These are phyloP conservation scores for Galagoides demidoff DNA, from an alignment of 2,797 vertebrate genomes.

Conservation along the genomic window DNA sequence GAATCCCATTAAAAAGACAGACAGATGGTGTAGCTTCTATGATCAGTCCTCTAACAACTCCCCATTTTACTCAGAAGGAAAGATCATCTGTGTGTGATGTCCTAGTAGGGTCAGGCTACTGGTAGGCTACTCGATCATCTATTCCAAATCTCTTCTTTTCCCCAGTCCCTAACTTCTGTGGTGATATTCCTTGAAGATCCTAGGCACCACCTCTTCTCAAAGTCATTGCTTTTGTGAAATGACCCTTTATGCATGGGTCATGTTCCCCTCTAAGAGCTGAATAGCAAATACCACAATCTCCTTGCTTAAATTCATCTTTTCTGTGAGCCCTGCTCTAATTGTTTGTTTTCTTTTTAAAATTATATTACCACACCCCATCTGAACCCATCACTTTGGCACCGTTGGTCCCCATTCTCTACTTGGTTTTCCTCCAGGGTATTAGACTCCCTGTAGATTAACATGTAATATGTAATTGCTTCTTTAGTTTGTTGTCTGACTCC, in stretches of 20 bases:
- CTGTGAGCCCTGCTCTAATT: not conserved
- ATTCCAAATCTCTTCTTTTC: not conserved
- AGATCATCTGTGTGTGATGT: not conserved
- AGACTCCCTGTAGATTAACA: not conserved
- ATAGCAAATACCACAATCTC: not conserved
- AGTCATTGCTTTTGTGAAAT: not conserved
- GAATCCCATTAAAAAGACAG: not conserved
- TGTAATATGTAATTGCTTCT: not conserved
- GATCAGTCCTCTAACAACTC: not conserved
- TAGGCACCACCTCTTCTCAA: not conserved
- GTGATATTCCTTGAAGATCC: not conserved
- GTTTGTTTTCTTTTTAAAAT: not conserved
- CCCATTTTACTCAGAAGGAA: not conserved
- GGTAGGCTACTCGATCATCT: not conserved
- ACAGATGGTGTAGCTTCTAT: not conserved
- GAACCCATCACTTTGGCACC: not conserved
- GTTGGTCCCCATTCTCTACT: not conserved
- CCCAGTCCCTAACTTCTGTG: not conserved
- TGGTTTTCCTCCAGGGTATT: not conserved
- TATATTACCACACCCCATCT: not conserved
- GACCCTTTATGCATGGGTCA: not conserved
- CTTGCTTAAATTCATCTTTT: not conserved
- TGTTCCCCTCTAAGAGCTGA: not conserved
- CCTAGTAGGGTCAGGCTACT: not conserved
- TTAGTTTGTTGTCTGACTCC: not conserved